These are phyloP conservation scores for Bostrychus sinensis DNA, from an alignment of 2,113 vertebrate species.

Conservation along the genomic window DNA sequence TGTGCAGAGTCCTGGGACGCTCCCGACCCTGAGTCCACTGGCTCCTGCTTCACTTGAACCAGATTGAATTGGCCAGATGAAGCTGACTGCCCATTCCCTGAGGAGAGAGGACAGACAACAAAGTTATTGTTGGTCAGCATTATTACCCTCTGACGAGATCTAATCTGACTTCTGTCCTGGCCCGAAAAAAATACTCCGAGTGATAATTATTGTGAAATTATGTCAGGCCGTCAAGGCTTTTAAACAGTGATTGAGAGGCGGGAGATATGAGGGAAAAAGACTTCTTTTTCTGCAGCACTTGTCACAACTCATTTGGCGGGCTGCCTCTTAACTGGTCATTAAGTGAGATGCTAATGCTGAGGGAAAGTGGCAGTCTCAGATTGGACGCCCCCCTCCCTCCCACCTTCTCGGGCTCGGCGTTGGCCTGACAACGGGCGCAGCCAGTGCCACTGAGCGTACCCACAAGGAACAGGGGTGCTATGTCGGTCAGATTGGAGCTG, in stretches of 20 bases:
- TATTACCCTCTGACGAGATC: conserved; percentile 88
- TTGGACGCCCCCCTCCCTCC: conserved; percentile 79
- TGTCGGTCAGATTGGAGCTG: conserved; percentile 85
- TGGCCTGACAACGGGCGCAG: conserved; percentile 84
- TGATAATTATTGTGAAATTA: conserved; percentile 99
- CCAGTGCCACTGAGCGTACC: conserved; percentile 84
- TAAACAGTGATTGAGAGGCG: conserved; percentile 85
- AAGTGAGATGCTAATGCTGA: conserved; percentile 97
- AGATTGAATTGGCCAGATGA: conserved; percentile 83
- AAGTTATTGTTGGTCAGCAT: conserved; percentile 90
- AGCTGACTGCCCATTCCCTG: conserved; percentile 87
- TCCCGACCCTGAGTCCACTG: conserved; percentile 73
- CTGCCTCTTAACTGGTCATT: conserved; percentile 98
- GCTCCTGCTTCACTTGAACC: conserved; percentile 89
- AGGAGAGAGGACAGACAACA: conserved; percentile 76
- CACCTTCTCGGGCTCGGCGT: conserved; percentile 79
- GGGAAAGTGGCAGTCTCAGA: conserved; percentile 95
- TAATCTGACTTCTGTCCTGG: conserved; percentile 88
- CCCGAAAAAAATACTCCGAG: conserved; percentile 90
- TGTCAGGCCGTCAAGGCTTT: conserved; percentile 95
- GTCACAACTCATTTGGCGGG: conserved; percentile 95
- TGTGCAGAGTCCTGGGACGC: conserved; percentile 84
- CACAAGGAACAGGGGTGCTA: conserved; percentile 79
- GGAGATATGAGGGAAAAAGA: conserved; percentile 87
- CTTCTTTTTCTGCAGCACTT: conserved; percentile 91